phyloP scores from a whole-genome alignment of 2,888 invertebrate species.

The Aricia artaxerxes region DNA sequence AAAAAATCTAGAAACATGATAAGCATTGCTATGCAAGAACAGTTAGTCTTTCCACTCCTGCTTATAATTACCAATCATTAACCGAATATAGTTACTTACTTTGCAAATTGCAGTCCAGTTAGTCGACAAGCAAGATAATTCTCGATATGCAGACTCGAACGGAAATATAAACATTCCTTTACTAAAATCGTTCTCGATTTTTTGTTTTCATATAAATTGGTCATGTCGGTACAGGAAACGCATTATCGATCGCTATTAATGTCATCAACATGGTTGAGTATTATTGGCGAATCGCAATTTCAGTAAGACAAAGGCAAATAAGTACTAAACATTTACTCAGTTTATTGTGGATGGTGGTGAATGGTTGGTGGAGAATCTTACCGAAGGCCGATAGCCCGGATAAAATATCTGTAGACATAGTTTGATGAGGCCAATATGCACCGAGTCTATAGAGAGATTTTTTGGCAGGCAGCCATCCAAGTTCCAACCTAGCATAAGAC shows the following conservation, averaged over 20 bases:
- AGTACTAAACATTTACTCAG: too few species aligned
- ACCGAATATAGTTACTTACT: background rate
- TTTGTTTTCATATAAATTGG: background rate
- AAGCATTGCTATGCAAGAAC: background rate
- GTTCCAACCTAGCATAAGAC: too few species aligned
- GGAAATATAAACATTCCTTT: slow-evolving; percentile 27
- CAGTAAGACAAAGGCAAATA: too few species aligned
- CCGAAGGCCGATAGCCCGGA: too few species aligned
- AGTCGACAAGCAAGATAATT: background rate
- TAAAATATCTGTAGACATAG: too few species aligned
- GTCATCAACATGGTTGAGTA: too few species aligned
- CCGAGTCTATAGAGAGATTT: too few species aligned
- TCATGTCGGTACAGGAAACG: background rate
- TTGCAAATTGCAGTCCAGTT: slow-evolving; percentile 10
- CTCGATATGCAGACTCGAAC: slow-evolving; percentile 7
- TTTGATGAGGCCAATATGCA: too few species aligned
- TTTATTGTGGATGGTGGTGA: too few species aligned
- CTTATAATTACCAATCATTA: background rate
- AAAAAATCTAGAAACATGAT: background rate
- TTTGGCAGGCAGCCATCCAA: too few species aligned
- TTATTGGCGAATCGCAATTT: too few species aligned
- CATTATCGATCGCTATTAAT: background rate
- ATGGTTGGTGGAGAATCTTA: too few species aligned
- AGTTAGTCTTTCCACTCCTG: background rate
- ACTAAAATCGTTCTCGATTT: slow-evolving; percentile 12